A percentile compares a stretch with the other conserved stretches of the same genome.
Conservation (phyloP, 2,888 invertebrate genomes). For the Holacanthella duospinosa region DNA sequence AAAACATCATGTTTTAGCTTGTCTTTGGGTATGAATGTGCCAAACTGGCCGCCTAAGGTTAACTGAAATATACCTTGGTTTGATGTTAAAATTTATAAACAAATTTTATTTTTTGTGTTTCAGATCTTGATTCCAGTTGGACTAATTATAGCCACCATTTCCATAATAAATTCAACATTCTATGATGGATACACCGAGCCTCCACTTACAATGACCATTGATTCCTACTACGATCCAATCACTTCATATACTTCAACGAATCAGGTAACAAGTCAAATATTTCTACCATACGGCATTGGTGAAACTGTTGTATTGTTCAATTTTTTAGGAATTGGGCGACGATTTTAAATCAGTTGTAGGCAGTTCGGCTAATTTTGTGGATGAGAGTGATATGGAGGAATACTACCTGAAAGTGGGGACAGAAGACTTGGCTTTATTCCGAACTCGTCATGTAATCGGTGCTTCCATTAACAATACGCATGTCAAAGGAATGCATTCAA, state of each 20-base stretch:
- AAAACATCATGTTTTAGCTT: too few species aligned
- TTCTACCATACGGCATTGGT: background rate
- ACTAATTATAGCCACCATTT: background rate
- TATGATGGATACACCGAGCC: background rate
- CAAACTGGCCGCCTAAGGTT: too few species aligned
- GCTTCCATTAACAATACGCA: slow-evolving; percentile 21
- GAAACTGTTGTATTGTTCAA: background rate
- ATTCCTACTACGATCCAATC: slow-evolving; percentile 24
- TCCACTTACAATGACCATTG: slow-evolving; percentile 23
- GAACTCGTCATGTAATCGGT: slow-evolving; percentile 30
- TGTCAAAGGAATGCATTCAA: slow-evolving; percentile 30
- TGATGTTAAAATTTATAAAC: background rate
- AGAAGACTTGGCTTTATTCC: slow-evolving; percentile 24
- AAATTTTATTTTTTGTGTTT: background rate
- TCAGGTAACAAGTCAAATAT: slow-evolving; percentile 13
- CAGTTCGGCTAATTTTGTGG: slow-evolving; percentile 14
- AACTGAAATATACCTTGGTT: too few species aligned
- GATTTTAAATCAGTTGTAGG: slow-evolving; percentile 21
- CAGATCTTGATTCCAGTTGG: slow-evolving; percentile 29
- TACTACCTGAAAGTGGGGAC: slow-evolving; percentile 12
- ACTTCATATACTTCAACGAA: slow-evolving; percentile 22
- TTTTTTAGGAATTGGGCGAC: slow-evolving; percentile 18
- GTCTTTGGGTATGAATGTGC: too few species aligned
- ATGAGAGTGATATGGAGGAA: slow-evolving; percentile 13
- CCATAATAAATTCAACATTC: background rate